These are phyloP conservation scores for Tribolium madens DNA, from an alignment of 1,140 invertebrate genomes.

Conservation along the genomic window DNA sequence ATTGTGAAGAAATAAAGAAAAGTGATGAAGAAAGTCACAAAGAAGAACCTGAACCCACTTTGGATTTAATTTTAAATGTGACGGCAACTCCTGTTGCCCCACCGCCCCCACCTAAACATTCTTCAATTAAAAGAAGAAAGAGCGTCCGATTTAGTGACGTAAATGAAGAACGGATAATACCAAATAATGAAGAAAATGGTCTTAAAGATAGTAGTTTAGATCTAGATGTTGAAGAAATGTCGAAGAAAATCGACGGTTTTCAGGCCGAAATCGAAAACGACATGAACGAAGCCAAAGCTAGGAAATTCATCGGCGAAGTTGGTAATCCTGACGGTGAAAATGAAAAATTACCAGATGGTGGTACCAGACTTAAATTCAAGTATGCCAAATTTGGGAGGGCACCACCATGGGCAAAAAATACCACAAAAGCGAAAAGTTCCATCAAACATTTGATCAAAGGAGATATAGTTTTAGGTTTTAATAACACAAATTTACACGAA, in stretches of 20 bases:
- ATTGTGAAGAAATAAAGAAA: slow-evolving; percentile 75
- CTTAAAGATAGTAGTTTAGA: slow-evolving; percentile 48
- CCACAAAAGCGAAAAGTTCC: slow-evolving; percentile 50
- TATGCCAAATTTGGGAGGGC: slow-evolving; percentile 55
- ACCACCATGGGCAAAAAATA: slow-evolving; percentile 46
- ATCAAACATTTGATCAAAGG: slow-evolving; percentile 62
- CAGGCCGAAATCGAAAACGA: slow-evolving; percentile 62
- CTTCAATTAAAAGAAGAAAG: slow-evolving; percentile 50
- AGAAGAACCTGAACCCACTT: slow-evolving; percentile 17
- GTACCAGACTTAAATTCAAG: slow-evolving; percentile 58
- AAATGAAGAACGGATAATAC: slow-evolving; percentile 56
- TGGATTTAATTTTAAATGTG: slow-evolving; percentile 58
- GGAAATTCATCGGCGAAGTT: slow-evolving; percentile 52
- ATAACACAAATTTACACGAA: slow-evolving; percentile 60
- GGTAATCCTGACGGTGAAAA: slow-evolving; percentile 56
- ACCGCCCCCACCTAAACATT: slow-evolving; percentile 1
- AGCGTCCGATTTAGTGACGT: slow-evolving; percentile 60
- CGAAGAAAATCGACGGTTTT: slow-evolving; percentile 56
- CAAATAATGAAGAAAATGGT: slow-evolving; percentile 51
- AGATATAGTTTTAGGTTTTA: slow-evolving; percentile 60
- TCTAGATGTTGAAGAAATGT: slow-evolving; percentile 55
- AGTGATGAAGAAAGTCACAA: slow-evolving; percentile 51
- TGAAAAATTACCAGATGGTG: slow-evolving; percentile 55
- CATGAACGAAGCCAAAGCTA: slow-evolving; percentile 61
- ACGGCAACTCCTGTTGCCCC: slow-evolving; percentile 49